A percentile compares a stretch with the other conserved stretches of the same genome.
These are phyloP conservation scores for Gymnothorax javanicus DNA, from an alignment of 2,797 vertebrate genomes.

Conservation along the genomic window DNA sequence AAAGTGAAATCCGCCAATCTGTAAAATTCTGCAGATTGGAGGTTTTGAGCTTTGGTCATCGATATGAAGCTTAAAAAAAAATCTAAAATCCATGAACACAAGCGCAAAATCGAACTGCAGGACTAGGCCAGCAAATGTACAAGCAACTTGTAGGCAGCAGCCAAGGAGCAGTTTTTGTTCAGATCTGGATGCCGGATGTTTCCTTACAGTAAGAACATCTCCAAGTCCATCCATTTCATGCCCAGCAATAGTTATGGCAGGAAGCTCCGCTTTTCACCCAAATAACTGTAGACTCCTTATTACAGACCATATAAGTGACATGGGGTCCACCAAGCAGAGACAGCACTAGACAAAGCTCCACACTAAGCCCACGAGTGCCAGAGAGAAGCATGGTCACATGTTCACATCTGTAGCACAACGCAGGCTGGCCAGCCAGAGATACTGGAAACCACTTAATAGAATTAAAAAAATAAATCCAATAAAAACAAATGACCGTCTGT, in stretches of 20 bases:
- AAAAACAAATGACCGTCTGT: slow-evolving; percentile 36
- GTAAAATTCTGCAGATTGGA: no score
- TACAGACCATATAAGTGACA: background rate
- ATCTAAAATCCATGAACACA: no score
- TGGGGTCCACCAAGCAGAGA: background rate
- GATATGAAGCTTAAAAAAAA: no score
- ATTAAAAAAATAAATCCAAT: background rate
- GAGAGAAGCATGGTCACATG: no score
- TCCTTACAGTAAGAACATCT: background rate
- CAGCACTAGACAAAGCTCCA: background rate
- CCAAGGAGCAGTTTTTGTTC: background rate
- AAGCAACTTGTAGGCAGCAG: background rate
- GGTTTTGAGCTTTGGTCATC: no score
- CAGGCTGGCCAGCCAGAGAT: slow-evolving; percentile 46
- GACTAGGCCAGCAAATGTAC: background rate
- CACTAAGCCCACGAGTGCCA: background rate
- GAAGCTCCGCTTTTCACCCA: background rate
- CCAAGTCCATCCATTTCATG: background rate
- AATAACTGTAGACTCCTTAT: background rate
- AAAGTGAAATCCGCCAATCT: no score
- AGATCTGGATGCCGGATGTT: background rate
- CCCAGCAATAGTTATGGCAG: background rate
- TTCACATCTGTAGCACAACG: background rate
- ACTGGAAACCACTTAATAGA: slow-evolving; percentile 73
- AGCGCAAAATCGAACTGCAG: no score